Base-by-base conservation (phyloP, 2,113 vertebrate species). In the Lethenteron reissneri region DNA sequence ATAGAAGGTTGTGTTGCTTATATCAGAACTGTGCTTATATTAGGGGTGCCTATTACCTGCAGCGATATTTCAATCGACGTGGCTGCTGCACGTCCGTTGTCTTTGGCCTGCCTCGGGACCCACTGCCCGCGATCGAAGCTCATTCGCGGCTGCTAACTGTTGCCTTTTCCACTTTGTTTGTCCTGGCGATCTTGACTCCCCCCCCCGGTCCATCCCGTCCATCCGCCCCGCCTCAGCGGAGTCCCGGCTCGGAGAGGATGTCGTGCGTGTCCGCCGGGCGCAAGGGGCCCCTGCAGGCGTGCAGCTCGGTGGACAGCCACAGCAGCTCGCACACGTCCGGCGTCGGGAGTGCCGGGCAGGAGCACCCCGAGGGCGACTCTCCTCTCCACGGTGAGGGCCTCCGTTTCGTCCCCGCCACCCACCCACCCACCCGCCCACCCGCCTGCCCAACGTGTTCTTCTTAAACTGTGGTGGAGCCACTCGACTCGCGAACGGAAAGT, bases 301-400 rank as follows among this genome's bases (percentile, higher is more conserved):
- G 91, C 84, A 95, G 86, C 69, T 97, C 91, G 70, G 90, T 87
- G 76, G 87, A 86, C 74, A 95, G 90, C 81, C 90, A 92, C 0
- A 86, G 88, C 74, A 95, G 91, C 82, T 96, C 92, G 1, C 87
- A 89, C 84, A 95, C 91, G 15, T 97, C 94, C 0, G 94, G 94
- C 9, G 85, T 95, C 62, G 94, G 95, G 80, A 96, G 90, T 57
- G 83, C 89, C 0, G 87, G 87, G 70, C 95, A 96, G 77, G 94
- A 97, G 74, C 83, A 88, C 4, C 80, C 88, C 73, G 84, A 96
- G 12, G 94, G 95, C 58, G 90, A 96, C 56, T 84, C 79, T 0
- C 84, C 84, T 74, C 84, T 86, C 0, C 91, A 97, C 0, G 94
- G 91, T 95, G 81, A 80, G 2, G 3, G 57, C 58, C 2, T 1